Conservation (phyloP, 2,888 invertebrate genomes). For the Xestia c-nigrum region DNA sequence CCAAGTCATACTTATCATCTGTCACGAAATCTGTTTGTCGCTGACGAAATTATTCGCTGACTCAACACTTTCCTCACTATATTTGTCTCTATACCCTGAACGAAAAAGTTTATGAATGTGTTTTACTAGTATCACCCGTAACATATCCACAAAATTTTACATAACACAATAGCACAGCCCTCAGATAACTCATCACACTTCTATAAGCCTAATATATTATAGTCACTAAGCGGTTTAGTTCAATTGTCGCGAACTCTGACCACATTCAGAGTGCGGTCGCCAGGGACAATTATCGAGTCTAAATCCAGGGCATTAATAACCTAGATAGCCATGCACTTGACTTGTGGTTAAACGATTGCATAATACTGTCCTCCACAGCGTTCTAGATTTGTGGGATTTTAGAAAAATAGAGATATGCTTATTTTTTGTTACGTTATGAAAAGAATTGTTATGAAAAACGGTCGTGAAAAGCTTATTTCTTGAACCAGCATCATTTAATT, state of each 20-base stretch:
- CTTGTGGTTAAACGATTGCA: constrained; percentile 72
- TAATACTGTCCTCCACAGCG: constrained; percentile 67
- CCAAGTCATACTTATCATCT: too few species aligned
- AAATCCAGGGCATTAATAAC: constrained; percentile 77
- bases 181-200: constrained; percentile 16
- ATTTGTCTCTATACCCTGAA: too few species aligned
- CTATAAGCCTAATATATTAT: constrained; percentile 44
- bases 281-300: constrained; percentile 77
- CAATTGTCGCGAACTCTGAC: constrained; percentile 70
- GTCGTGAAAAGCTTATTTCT: background rate
- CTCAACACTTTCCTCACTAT: too few species aligned
- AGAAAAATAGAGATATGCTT: constrained; percentile 37
- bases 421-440: background rate
- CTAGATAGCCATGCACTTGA: constrained; percentile 77
- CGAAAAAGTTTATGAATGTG: too few species aligned
- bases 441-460: background rate
- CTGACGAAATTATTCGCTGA: too few species aligned
- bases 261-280: constrained; percentile 67
- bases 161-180: background rate
- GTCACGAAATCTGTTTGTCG: too few species aligned
- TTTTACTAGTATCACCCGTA: too few species aligned
- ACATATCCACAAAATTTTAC: background rate
- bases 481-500: too few species aligned
- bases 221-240: constrained; percentile 58
- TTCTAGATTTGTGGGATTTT: constrained; percentile 46